Evolutionary conservation across 2,113 vertebrate genomes (phyloP), one percentile per base, ranked within the genome.

Genomic region (Meriones unguiculatus): DNA sequence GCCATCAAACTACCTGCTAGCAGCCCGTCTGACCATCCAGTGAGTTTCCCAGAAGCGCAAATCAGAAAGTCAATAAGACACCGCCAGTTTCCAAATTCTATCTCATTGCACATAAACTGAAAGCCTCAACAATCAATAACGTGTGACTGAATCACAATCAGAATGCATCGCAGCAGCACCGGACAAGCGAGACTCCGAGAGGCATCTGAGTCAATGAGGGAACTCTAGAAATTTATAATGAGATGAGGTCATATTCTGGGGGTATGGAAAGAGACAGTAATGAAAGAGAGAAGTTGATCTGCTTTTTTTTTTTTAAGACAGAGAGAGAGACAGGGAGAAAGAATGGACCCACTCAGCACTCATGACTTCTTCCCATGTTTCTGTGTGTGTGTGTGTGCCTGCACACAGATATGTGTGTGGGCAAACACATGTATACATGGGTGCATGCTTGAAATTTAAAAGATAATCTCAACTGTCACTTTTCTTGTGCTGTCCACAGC

Each of bases 31-130:
- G 73, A 91, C 84, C 89, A 62, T 80, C 95, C 86, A 76, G 17
- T 38, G 90, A 94, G 87, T 82, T 97, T 96, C 95, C 93, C 95
- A 92, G 92, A 93, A 96, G 92, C 13, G 4, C 96, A 98, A 97
- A 97, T 94, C 95, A 98, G 69, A 96, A 98, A 80, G 92, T 98
- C 97, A 97, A 72, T 97, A 96, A 96, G 93, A 96, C 75, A 96
- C 73, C 41, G 5, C 90, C 87, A 89, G 90, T 95, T 96, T 95
- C 95, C 97, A 97, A 97, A 96, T 95, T 95, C 95, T 70, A 85
- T 94, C 93, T 97, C 97, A 91, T 67, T 77, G 95, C 93, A 92
- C 87, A 76, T 89, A 93, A 94, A 96, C 92, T 0, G 1, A 90
- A 97, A 95, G 94, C 86, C 94, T 95, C 91, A 95, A 91, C 77